Conservation (phyloP, 1,140 invertebrate species). For the Drosophila albomicans region DNA sequence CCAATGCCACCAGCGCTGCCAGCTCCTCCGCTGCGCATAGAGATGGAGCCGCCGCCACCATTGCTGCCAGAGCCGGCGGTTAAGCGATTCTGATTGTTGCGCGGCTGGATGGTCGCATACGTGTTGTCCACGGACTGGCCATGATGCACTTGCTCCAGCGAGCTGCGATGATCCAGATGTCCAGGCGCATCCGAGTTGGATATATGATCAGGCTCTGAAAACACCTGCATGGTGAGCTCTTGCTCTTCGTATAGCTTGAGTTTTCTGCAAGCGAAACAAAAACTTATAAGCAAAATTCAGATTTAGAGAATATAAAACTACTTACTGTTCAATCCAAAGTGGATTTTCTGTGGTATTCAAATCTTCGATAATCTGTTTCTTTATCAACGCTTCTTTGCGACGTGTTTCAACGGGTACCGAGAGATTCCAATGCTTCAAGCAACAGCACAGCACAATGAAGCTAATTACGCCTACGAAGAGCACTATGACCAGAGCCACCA, state of each 20-base stretch:
- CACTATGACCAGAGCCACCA: slow-evolving; percentile 94
- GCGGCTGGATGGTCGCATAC: slow-evolving; percentile 94
- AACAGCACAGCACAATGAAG: slow-evolving; percentile 95
- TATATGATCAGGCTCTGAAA: slow-evolving; percentile 89
- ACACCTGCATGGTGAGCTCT: slow-evolving; percentile 96
- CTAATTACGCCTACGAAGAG: slow-evolving; percentile 94
- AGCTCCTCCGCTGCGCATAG: slow-evolving; percentile 78
- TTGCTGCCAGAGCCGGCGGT: slow-evolving; percentile 49
- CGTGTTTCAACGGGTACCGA: slow-evolving; percentile 87
- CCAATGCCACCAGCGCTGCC: slow-evolving; percentile 71
- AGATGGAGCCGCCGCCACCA: slow-evolving; percentile 75
- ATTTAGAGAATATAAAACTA: slow-evolving; percentile 30
- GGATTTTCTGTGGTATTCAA: slow-evolving; percentile 96
- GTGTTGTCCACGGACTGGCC: slow-evolving; percentile 89
- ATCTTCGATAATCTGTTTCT: slow-evolving; percentile 93
- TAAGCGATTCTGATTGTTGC: slow-evolving; percentile 84
- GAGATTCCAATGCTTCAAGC: slow-evolving; percentile 91
- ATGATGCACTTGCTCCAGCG: slow-evolving; percentile 85
- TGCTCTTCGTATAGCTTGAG: slow-evolving; percentile 96
- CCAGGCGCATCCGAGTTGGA: slow-evolving; percentile 82
- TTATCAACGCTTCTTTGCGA: slow-evolving; percentile 91
- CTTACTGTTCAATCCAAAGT: slow-evolving; percentile 95
- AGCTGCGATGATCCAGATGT: slow-evolving; percentile 75
- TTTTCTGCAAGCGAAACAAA: slow-evolving; percentile 87
- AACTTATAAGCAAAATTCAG: neutral